A percentile compares a stretch with the other conserved stretches of the same genome.
Conservation (phyloP, 2,888 invertebrate species). For the Ptycholaimellus sp. region DNA sequence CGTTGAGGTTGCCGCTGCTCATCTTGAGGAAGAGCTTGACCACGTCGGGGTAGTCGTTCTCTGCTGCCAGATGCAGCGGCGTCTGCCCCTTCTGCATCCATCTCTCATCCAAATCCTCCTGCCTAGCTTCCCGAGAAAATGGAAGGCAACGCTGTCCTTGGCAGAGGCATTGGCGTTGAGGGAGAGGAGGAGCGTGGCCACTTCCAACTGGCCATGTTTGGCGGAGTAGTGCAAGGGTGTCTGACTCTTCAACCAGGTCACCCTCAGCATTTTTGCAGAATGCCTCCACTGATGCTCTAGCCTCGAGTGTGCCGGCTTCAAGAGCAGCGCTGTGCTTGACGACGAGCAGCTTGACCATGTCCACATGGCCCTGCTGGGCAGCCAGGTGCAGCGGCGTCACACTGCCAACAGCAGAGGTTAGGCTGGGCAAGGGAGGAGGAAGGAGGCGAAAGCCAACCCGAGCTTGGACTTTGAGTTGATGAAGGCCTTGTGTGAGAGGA, state of each 20-base stretch:
- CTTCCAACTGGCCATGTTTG: constrained; percentile 78
- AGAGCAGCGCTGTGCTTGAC: constrained; percentile 65
- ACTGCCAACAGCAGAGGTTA: background rate
- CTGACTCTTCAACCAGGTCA: constrained; percentile 84
- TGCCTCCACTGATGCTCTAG: constrained; percentile 87
- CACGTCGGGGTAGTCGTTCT: constrained; percentile 88
- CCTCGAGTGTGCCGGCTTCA: constrained; percentile 76
- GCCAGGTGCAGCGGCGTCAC: constrained; percentile 69
- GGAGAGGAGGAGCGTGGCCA: constrained; percentile 66
- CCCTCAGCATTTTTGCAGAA: constrained; percentile 87
- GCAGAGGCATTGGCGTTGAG: constrained; percentile 84
- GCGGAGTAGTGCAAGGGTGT: constrained; percentile 92
- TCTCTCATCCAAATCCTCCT: too few species aligned
- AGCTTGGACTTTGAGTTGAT: constrained; percentile 41
- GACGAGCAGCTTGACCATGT: constrained; percentile 46
- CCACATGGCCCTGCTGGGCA: constrained; percentile 64
- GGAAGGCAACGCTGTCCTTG: constrained; percentile 15
- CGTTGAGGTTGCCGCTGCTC: constrained; percentile 25
- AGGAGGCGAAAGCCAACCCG: background rate
- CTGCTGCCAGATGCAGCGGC: constrained; percentile 33
- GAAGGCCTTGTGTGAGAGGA: constrained; percentile 83
- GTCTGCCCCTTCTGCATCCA: constrained; percentile 34
- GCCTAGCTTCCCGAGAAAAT: too few species aligned
- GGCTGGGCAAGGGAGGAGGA: background rate
- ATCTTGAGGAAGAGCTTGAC: constrained; percentile 78